Base-by-base conservation (phyloP, 2,797 vertebrate species). In the Vultur gryphus region DNA sequence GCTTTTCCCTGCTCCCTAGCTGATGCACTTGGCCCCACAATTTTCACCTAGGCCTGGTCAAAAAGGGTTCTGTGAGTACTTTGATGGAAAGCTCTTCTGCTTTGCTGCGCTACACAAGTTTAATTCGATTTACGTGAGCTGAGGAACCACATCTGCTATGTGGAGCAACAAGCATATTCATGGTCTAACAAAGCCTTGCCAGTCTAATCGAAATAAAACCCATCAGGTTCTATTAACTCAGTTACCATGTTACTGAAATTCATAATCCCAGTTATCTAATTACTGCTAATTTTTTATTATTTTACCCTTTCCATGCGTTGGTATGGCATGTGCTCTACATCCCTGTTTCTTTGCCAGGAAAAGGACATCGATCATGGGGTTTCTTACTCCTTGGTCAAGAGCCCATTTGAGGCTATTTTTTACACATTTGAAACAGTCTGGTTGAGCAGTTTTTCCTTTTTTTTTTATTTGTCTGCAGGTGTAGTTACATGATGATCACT, bases 101-200 rank as follows among this genome's bases (percentile, higher is more conserved):
- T 83, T 76, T 44, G 37, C 46, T 69, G 37, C 3, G 4, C 67
- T 71, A 6, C 28, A 1, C 18, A 16, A 20, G 20, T 64, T 76
- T 19, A 64, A 13, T 46, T 48, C 6, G 1, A 4, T 41, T 41
- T 46, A 39, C 0, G 0, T 48, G 4, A 4, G 44, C 83, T 71
- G 76, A 87, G 33, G 52, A 90, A 33, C 23, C 43, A 58, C 35
- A n/a, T 54, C 19, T 0, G 0, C 52, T 44, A 19, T 2, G 1
- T 41, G 54, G 25, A 57, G 18, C 66, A 69, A 17, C 0, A 3
- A 66, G 29, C 43, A 16, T 20, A 15, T 48, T 70, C 19, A 19
- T 54, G 11, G 6, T 17, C 52, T 70, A 62, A 69, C 16, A 43
- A 61, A 72, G n/a, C 16, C 57, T 70, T 58, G n/a, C 23, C 24